Evolutionary conservation across 2,888 invertebrate species (phyloP), one percentile per base, ranked within the genome.

Genomic region (Celastrina argiolus): DNA sequence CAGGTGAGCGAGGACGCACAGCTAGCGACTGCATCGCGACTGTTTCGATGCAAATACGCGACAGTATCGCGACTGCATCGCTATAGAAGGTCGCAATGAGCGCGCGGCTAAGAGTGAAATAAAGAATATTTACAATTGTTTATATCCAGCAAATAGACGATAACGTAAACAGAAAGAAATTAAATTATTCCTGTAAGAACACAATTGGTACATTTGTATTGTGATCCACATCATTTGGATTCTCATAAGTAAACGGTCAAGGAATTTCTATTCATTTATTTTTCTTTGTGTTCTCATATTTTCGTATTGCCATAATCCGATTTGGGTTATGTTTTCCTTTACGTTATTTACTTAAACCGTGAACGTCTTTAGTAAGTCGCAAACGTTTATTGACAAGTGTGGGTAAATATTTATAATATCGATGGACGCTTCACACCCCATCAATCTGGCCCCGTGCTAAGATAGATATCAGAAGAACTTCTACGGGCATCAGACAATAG

Each of bases 151-250:
- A 22, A 22, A 45, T n/a, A 22, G 45, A 16, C 16, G 5, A 22
- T 12, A 12, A 51, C 22, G 51, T 51, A 51, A 51, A 12, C 51
- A 26, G 51, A 51, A 51, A 51, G 18, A 22, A 22, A 51, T 51
- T 22, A 26, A 51, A 51, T 51, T 51, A 51, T 22, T 26, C 22
- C 22, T 22, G 51, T 22, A 51, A 51, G 51, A 51, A 22, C 22
- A 45, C 18, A 51, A 51, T 26, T 22, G 22, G 26, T 22, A 51
- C 51, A 14, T 51, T 51, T 18, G 59, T 59, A 59, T 59, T 34
- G 59, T 34, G 36, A 36, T 59, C 59, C 36, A 34, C 16, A 59
- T 59, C 36, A 59, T 59, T 59, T 36, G 59, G 34, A 36, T 59
- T 59, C 34, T 34, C 36, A 5, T 59, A 59, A 34, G 18, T 36